Evolutionary conservation across 2,888 invertebrate species (phyloP).

Genomic region (Villa cingulata): DNA sequence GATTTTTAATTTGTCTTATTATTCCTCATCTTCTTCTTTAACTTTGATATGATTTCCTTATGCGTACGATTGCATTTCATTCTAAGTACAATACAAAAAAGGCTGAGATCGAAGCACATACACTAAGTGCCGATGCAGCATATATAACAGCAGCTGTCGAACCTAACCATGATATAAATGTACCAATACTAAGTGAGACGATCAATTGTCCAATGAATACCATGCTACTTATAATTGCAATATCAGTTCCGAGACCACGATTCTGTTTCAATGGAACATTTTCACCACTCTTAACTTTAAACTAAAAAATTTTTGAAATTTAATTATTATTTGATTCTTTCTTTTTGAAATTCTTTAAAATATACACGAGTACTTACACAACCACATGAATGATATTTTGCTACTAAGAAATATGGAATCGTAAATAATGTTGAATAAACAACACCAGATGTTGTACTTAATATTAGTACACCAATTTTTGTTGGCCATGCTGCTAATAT

Average conservation of each 20-base stretch:
- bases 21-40: too few species aligned
- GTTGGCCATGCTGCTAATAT: constrained; percentile 33
- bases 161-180: constrained; percentile 27
- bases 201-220: constrained; percentile 35
- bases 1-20: too few species aligned
- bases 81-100: constrained; percentile 31
- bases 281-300: constrained; percentile 28
- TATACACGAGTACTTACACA: constrained; percentile 25
- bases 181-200: constrained; percentile 31
- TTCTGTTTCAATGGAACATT: constrained; percentile 30
- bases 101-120: constrained; percentile 32
- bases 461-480: constrained; percentile 31
- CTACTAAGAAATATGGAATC: constrained; percentile 34
- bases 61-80: too few species aligned
- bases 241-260: constrained; percentile 36
- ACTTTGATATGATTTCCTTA: too few species aligned
- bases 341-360: background rate
- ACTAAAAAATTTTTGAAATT: constrained; percentile 22
- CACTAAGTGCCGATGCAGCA: constrained; percentile 30
- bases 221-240: constrained; percentile 36
- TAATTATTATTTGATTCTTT: too few species aligned
- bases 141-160: constrained; percentile 34
- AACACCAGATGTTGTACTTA: constrained; percentile 35
- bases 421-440: constrained; percentile 36
- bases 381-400: constrained; percentile 35